phyloP scores from a whole-genome alignment of 2,113 vertebrate genomes.

The Coregonus clupeaformis region DNA sequence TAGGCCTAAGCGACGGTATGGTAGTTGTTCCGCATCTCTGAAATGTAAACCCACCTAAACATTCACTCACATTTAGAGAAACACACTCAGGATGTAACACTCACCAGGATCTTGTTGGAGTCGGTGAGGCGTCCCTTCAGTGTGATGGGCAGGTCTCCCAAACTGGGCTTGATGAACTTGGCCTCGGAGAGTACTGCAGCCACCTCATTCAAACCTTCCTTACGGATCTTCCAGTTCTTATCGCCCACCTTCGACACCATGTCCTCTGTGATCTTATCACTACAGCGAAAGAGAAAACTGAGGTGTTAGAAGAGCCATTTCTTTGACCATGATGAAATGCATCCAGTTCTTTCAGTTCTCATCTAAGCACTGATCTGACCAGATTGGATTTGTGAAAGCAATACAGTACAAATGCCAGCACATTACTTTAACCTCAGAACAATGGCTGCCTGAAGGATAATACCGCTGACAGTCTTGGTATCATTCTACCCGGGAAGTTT shows the following conservation, averaged over 20 bases:
- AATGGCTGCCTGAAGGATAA: too few relatives aligned
- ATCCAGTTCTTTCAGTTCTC: too few relatives aligned
- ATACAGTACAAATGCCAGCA: too few relatives aligned
- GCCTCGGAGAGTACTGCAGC: slow-evolving; percentile 90
- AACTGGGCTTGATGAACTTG: slow-evolving; percentile 89
- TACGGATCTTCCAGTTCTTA: slow-evolving; percentile 98
- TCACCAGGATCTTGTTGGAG: slow-evolving; percentile 97
- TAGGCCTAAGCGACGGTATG: neutral
- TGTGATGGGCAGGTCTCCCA: slow-evolving; percentile 89
- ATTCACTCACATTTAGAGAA: too few relatives aligned
- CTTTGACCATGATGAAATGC: neutral
- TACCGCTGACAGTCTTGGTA: too few relatives aligned
- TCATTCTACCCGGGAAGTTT: too few relatives aligned
- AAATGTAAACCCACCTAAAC: too few relatives aligned
- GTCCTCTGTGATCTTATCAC: slow-evolving; percentile 92
- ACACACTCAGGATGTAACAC: neutral
- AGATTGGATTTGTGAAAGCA: too few relatives aligned
- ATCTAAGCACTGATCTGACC: too few relatives aligned
- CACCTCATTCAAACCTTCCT: slow-evolving; percentile 94
- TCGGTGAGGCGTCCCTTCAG: slow-evolving; percentile 90
- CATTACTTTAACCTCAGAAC: too few relatives aligned
- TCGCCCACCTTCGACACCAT: slow-evolving; percentile 91
- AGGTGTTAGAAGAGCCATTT: too few relatives aligned
- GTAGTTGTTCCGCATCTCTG: neutral
- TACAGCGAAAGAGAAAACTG: slow-evolving; percentile 47